These are phyloP conservation scores for Zosterops japonicus DNA, from an alignment of 2,113 vertebrate genomes.

Conservation along the genomic window DNA sequence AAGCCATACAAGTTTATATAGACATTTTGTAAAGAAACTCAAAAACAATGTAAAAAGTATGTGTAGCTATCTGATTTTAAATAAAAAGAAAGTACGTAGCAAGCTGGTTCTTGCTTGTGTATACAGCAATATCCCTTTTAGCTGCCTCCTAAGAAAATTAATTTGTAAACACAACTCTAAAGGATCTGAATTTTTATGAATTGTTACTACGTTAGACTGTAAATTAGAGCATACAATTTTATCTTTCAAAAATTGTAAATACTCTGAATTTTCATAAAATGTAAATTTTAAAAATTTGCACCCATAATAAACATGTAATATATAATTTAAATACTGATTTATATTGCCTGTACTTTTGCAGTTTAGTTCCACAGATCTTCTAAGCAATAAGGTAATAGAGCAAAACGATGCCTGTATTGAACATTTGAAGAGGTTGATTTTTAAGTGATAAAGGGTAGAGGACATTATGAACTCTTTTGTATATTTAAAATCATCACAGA, in stretches of 20 bases:
- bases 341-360: slow-evolving; percentile 39
- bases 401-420: background rate
- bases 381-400: background rate
- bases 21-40: slow-evolving; percentile 62
- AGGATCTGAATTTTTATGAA: slow-evolving; percentile 74
- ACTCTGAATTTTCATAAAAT: slow-evolving; percentile 89
- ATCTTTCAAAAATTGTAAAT: slow-evolving; percentile 84
- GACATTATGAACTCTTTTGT: background rate
- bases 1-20: slow-evolving; percentile 80
- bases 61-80: slow-evolving; percentile 54
- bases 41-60: slow-evolving; percentile 66
- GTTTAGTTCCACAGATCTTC: background rate
- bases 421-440: background rate
- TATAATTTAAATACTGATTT: slow-evolving; percentile 75
- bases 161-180: slow-evolving; percentile 80
- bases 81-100: slow-evolving; percentile 69
- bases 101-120: slow-evolving; percentile 95
- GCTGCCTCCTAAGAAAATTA: slow-evolving; percentile 77
- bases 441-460: background rate
- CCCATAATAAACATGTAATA: slow-evolving; percentile 96
- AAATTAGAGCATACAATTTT: slow-evolving; percentile 81
- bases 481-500: background rate
- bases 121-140: slow-evolving; percentile 73
- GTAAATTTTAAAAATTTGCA: slow-evolving; percentile 85
- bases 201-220: slow-evolving; percentile 77